Base-by-base conservation (phyloP, 2,888 invertebrate species). In the Melinopterus prodromus region DNA sequence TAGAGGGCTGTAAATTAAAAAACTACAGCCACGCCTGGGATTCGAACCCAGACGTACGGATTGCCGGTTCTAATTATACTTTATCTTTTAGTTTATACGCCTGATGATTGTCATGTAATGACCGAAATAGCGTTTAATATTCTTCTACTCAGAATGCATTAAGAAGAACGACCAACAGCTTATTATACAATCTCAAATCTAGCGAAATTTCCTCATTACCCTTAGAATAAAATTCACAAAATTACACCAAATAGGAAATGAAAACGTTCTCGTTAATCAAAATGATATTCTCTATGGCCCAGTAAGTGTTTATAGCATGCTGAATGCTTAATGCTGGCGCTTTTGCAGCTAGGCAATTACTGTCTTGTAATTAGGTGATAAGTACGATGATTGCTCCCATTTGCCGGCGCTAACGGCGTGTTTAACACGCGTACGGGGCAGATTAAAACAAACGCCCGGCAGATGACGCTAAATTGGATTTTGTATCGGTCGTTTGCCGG, bases 311-410 rank as follows among this genome's bases (percentile, higher is more conserved):
- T 7, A 53, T 53, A 4, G 5, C 3, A 6, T 6, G 5, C 53
- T 53, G 53, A 53, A 53, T 6, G 9, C 53, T 53, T 53, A 53
- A 53, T 12, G 12, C 53, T 12, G 53, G 53, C 5, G 53, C 53
- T 53, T 53, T 53, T 53, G 53, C 53, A 53, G 53, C 53, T 1
- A 1, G 53, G 53, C 53, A 53, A 53, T 53, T 53, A 53, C 53
- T 53, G 53, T 53, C 53, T 53, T 53, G 53, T 53, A 53, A 53
- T 53, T 53, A 53, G 53, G 53, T 53, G 53, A 53, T 53, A 53
- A 53, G 53, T 53, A 6, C 53, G 53, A 12, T 6, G 53, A 53
- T 53, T 53, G 53, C 5, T 6, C 53, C 53, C 53, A 53, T 53
- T 53, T 53, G 5, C 12, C 26, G 53, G 53, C 1, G 53, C 53